A percentile compares a stretch with the other conserved stretches of the same genome.
phyloP scores from a whole-genome alignment of 1,140 invertebrate genomes.

The Acyrthosiphon pisum region DNA sequence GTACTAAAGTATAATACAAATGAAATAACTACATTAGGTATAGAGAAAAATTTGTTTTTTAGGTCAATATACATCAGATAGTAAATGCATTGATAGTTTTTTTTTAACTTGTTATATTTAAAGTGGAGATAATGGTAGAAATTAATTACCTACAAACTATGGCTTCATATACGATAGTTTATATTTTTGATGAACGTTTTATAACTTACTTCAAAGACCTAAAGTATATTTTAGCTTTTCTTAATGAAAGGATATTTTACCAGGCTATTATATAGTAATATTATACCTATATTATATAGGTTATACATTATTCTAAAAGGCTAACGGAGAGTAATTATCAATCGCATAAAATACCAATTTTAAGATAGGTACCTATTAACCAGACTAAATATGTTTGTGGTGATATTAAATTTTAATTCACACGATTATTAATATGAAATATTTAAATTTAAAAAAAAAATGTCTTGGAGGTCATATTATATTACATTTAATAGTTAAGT shows the following conservation, averaged over 20 bases:
- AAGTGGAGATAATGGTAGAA: too few relatives aligned
- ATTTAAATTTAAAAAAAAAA: neutral
- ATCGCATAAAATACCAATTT: neutral
- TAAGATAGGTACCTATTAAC: neutral
- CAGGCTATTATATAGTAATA: too few relatives aligned
- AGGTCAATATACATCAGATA: too few relatives aligned
- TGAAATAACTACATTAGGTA: too few relatives aligned
- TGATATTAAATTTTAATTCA: neutral
- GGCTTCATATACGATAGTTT: too few relatives aligned
- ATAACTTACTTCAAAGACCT: neutral
- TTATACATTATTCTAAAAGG: neutral
- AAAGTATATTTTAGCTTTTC: neutral
- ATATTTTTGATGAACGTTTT: too few relatives aligned
- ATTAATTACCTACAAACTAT: too few relatives aligned
- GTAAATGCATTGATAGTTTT: too few relatives aligned
- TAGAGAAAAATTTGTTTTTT: too few relatives aligned
- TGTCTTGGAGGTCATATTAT: neutral
- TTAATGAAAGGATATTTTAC: neutral
- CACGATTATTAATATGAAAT: neutral
- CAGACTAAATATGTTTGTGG: neutral
- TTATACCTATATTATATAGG: too few relatives aligned
- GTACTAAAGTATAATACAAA: too few relatives aligned
- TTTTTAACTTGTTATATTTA: too few relatives aligned
- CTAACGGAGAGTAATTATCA: neutral
- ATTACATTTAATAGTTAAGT: neutral